A percentile compares a stretch with the other conserved stretches of the same genome.
Evolutionary conservation across 2,797 vertebrate genomes (phyloP).

Genomic region (Enteromius radiatus): DNA sequence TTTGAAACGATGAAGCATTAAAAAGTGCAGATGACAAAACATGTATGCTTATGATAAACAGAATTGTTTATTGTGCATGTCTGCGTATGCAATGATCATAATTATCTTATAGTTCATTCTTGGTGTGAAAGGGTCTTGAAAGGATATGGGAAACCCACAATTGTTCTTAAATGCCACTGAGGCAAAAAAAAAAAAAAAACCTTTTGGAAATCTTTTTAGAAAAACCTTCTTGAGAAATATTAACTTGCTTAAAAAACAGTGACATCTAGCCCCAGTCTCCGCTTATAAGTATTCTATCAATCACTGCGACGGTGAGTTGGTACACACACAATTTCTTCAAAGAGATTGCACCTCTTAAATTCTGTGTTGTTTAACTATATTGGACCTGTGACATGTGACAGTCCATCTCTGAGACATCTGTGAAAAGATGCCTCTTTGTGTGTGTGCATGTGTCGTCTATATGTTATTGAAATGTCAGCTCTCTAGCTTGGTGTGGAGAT

Average conservation of each 20-base stretch:
- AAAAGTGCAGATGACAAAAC: not conserved
- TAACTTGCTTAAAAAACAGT: not conserved
- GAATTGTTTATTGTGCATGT: not conserved
- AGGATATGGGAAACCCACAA: not conserved
- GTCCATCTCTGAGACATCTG: not conserved
- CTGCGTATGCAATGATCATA: not conserved
- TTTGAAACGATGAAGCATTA: not conserved
- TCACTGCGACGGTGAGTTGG: not conserved
- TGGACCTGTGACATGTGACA: constrained; percentile 15
- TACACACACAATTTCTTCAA: constrained; percentile 1
- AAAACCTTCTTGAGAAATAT: not conserved
- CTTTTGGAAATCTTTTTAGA: not conserved
- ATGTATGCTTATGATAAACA: not conserved
- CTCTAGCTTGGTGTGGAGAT: constrained; percentile 12
- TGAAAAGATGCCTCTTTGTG: constrained; percentile 6
- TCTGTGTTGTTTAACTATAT: constrained; percentile 9
- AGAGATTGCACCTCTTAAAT: not conserved
- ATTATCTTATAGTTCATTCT: not conserved
- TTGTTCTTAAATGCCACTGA: not conserved
- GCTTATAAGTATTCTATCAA: not conserved
- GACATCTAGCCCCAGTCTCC: not conserved
- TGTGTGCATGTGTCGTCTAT: constrained; percentile 41
- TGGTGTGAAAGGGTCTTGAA: not conserved
- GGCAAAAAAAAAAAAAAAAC: not conserved
- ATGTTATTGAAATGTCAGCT: constrained; percentile 40